These are phyloP conservation scores for Sander vitreus DNA, from an alignment of 2,113 vertebrate genomes.

Conservation along the genomic window DNA sequence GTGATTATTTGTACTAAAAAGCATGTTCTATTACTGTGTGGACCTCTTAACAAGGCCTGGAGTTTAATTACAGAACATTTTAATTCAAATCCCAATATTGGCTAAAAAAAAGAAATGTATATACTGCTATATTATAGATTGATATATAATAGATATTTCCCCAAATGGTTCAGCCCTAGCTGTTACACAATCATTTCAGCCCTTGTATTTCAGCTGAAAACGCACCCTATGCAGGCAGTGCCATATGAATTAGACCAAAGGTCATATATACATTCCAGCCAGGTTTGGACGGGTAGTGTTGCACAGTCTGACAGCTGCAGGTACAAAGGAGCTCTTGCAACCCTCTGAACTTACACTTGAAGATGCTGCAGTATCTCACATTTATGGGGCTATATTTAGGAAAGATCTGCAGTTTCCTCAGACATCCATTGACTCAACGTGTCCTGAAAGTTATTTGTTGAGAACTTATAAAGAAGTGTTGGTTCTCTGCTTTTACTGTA, in stretches of 20 bases:
- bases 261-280: not conserved
- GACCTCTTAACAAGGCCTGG: not conserved
- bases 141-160: not conserved
- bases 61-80: not conserved
- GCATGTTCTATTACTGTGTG: not conserved
- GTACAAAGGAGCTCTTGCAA: not conserved
- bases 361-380: not conserved
- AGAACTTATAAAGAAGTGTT: not conserved
- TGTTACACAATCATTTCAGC: not conserved
- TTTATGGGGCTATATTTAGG: not conserved
- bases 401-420: not conserved
- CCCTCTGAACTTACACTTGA: not conserved
- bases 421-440: not conserved
- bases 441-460: conserved; percentile 2
- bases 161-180: not conserved
- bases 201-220: not conserved
- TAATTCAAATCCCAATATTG: too few species aligned
- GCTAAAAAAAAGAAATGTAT: too few species aligned
- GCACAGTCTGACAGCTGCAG: conserved; percentile 10
- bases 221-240: not conserved
- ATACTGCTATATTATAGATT: too few species aligned
- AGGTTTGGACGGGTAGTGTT: not conserved
- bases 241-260: conserved; percentile 15
- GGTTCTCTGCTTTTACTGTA: not conserved
- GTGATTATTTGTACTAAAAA: not conserved